Evolutionary conservation across 2,113 vertebrate genomes (phyloP), one percentile per base, ranked within the genome.

Genomic region (Sander vitreus): DNA sequence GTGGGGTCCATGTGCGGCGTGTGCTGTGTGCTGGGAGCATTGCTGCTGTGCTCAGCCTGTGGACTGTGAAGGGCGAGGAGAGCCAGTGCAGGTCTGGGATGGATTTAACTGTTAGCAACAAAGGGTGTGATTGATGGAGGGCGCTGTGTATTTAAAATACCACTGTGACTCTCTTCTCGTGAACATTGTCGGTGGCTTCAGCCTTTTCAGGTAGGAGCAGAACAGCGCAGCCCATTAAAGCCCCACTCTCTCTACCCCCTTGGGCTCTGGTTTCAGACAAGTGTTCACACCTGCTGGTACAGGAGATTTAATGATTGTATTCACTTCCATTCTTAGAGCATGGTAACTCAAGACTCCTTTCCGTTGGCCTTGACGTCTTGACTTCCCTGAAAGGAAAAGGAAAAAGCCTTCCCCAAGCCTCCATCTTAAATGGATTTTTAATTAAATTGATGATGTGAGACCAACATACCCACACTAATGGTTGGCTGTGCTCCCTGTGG

Each of bases 361-460:
- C 85, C 65, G 65, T 80, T 75, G 77, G 90, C 77, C 83, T 91
- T 88, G 78, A 88, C 84, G 73, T 75, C 85, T 81, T 74, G 67
- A 72, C 77, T 91, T 76, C 63, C 68, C 47, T 73, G 12, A 84
- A 85, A 89, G 67, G 12, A 51, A 79, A 77, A 60, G 63, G 66
- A 53, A 66, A 83, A 73, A 76, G 48, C 15, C 70, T 71, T 88
- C 90, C 91, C 79, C 73, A 64, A 81, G 92, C 84, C 75, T 85
- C 76, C 76, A 83, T 89, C 82, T 86, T 91, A 89, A 93, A 91
- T 88, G 81, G 84, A 85, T 90, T 94, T 93, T 93, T 91, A 93
- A 93, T 94, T 92, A 85, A 94, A 93, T 92, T 93, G 91, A 94
- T 91, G 89, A 90, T 91, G 91, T 93, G 93, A 93, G 87, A 90